These are phyloP conservation scores for Platanista minor DNA, from an alignment of 2,113 vertebrate genomes.

Conservation along the genomic window DNA sequence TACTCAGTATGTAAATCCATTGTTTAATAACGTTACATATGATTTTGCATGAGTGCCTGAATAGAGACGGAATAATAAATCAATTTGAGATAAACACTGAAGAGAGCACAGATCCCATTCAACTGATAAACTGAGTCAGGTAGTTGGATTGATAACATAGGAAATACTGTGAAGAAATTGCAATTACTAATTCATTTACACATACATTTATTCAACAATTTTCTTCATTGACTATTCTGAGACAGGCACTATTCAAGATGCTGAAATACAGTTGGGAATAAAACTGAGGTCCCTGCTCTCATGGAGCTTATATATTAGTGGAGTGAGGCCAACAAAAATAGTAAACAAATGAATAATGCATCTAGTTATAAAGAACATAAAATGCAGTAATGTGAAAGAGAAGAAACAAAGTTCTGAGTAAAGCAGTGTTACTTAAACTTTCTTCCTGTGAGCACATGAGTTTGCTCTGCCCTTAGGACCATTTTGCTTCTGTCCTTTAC, in stretches of 20 bases:
- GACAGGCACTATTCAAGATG: neutral
- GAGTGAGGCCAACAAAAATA: neutral
- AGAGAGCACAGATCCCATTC: neutral
- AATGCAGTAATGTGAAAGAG: neutral
- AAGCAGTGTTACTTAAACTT: neutral
- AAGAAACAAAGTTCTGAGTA: neutral
- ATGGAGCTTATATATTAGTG: neutral
- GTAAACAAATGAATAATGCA: neutral
- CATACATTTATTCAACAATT: neutral
- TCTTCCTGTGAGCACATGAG: neutral
- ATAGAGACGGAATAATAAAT: neutral
- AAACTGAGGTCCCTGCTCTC: neutral
- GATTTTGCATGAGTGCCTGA: neutral
- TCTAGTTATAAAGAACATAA: neutral
- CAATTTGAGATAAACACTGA: neutral
- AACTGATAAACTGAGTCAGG: neutral
- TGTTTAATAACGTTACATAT: constrained; percentile 36
- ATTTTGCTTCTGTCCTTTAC: neutral
- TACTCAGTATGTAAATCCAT: constrained; percentile 20
- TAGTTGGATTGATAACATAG: neutral
- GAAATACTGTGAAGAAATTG: neutral
- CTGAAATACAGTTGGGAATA: neutral
- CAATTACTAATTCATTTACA: neutral
- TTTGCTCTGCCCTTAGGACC: neutral
- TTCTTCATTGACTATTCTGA: neutral